Evolutionary conservation across 2,113 vertebrate species (phyloP).

Genomic region (Heterotilapia buettikoferi): DNA sequence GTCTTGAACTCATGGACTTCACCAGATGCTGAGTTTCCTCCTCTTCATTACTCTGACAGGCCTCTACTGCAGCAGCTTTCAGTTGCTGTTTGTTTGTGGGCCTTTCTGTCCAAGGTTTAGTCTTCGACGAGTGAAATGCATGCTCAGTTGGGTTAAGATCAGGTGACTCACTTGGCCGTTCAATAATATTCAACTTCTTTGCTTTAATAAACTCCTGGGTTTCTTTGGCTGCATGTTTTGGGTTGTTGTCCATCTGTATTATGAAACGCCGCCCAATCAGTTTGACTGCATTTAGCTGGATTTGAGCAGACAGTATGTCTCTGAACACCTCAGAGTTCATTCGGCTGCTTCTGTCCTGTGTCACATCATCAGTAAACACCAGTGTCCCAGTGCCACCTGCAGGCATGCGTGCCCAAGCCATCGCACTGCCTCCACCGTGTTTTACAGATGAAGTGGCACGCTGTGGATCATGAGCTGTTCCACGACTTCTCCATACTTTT

Average conservation of each 20-base stretch:
- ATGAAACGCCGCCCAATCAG: background rate
- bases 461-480: background rate
- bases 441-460: background rate
- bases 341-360: background rate
- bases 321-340: background rate
- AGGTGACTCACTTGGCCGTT: background rate
- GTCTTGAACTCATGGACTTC: background rate
- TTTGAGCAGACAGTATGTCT: background rate
- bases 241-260: background rate
- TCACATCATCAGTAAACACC: background rate
- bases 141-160: background rate
- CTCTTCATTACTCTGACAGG: background rate
- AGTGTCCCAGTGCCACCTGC: fast-evolving
- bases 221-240: background rate
- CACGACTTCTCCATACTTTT: background rate
- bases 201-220: background rate
- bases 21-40: background rate
- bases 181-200: background rate
- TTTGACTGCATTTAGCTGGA: fast-evolving
- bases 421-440: background rate
- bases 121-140: fast-evolving
- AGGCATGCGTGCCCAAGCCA: background rate
- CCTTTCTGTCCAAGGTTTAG: background rate
- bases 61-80: background rate
- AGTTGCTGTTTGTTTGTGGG: background rate